These are phyloP conservation scores for Tipula confusa DNA, from an alignment of 2,888 invertebrate genomes.

Conservation along the genomic window DNA sequence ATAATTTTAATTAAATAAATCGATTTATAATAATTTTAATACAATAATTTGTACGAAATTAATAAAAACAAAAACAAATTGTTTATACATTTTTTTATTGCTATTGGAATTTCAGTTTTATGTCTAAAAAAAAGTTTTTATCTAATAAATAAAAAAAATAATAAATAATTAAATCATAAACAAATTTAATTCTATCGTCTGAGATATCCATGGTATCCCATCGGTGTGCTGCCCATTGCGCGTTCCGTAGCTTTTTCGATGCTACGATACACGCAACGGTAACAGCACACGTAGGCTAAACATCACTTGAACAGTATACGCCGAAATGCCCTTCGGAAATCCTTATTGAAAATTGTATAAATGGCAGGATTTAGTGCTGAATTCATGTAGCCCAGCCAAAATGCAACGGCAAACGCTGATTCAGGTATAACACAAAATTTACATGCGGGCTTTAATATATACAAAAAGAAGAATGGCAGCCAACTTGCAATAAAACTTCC, in stretches of 20 bases:
- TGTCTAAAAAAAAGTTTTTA: background rate
- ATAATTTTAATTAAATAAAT: background rate
- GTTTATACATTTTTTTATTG: background rate
- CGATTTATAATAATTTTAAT: background rate
- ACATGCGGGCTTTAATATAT: conserved; percentile 80
- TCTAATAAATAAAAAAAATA: background rate
- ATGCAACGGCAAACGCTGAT: conserved; percentile 85
- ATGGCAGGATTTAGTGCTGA: conserved; percentile 93
- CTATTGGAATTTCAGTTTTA: background rate
- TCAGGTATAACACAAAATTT: conserved; percentile 70
- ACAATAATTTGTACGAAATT: background rate
- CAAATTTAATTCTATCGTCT: conserved; percentile 35
- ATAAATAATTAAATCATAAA: background rate
- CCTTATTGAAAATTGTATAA: conserved; percentile 96
- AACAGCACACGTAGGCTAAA: conserved; percentile 81
- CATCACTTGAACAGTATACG: conserved; percentile 94
- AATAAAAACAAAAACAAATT: background rate
- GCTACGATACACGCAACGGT: conserved; percentile 60
- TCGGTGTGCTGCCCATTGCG: conserved; percentile 51
- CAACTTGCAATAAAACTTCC: conserved; percentile 98
- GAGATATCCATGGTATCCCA: conserved; percentile 49
- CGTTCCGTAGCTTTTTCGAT: conserved; percentile 51
- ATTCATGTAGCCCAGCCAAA: conserved; percentile 97
- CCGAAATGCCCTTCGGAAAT: conserved; percentile 92
- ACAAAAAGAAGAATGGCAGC: conserved; percentile 96